phyloP scores from a whole-genome alignment of 2,113 vertebrate species.

The Pelecanoides urinatrix region DNA sequence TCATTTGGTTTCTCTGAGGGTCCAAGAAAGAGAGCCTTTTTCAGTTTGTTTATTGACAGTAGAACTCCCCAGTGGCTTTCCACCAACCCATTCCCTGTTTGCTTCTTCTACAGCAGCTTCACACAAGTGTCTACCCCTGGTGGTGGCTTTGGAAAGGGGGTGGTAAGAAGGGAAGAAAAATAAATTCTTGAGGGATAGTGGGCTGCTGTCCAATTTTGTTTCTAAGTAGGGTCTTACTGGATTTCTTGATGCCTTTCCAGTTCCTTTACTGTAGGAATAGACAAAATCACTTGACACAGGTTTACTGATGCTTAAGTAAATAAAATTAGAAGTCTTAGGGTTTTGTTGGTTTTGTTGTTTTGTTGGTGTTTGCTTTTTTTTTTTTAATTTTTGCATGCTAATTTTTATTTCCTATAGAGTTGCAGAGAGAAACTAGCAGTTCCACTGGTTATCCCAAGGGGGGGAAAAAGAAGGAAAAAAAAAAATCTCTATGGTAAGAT shows the following conservation, averaged over 20 bases:
- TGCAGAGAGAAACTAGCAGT: not conserved
- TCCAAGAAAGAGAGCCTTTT: accelerated
- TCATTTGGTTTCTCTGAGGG: not conserved
- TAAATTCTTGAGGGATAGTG: not conserved
- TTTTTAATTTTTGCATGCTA: not conserved
- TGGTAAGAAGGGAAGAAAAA: not conserved
- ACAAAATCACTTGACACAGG: not conserved
- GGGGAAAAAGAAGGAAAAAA: not conserved
- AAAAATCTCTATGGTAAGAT: not conserved
- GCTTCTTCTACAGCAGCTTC: not conserved
- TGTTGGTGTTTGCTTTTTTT: not conserved
- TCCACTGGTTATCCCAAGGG: not conserved
- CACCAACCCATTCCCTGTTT: not conserved
- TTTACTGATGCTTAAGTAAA: not conserved
- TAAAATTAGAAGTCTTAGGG: not conserved
- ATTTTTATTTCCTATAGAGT: not conserved
- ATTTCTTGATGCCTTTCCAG: not conserved
- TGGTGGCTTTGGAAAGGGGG: not conserved
- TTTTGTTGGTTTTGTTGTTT: not conserved
- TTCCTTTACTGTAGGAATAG: not conserved
- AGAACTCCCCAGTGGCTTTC: not conserved
- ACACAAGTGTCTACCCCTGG: not conserved
- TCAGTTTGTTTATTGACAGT: not conserved
- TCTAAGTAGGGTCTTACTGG: not conserved
- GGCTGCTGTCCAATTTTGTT: not conserved